Conservation (phyloP, 2,888 invertebrate genomes). For the Harpalus rubripes region DNA sequence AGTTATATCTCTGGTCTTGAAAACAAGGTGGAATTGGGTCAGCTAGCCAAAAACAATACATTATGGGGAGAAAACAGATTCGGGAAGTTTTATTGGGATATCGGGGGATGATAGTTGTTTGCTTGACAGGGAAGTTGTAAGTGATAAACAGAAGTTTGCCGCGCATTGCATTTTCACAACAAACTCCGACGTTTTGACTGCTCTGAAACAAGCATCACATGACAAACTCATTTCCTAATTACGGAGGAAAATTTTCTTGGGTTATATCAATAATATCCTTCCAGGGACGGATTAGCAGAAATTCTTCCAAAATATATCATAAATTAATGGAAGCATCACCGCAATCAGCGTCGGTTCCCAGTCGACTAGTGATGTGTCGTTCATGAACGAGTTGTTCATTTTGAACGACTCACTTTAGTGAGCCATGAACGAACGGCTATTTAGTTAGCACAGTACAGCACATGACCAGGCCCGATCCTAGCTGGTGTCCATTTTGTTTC, state of each 20-base stretch:
- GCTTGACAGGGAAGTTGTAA: conserved; percentile 30
- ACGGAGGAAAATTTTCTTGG: background rate
- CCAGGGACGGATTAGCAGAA: background rate
- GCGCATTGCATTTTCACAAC: conserved; percentile 21
- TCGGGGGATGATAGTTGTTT: conserved; percentile 54
- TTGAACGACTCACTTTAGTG: too few species aligned
- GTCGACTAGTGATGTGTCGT: too few species aligned
- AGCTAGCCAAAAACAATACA: conserved; percentile 61
- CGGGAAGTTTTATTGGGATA: conserved; percentile 55
- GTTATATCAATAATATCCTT: background rate
- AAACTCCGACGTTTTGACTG: conserved; percentile 45
- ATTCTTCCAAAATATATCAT: too few species aligned
- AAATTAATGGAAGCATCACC: too few species aligned
- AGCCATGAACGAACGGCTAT: too few species aligned
- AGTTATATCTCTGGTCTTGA: conserved; percentile 41
- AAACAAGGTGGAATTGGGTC: conserved; percentile 53
- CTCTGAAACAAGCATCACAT: conserved; percentile 17
- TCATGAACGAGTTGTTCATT: too few species aligned
- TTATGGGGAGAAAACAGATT: conserved; percentile 64
- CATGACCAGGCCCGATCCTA: too few species aligned
- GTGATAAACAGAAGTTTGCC: conserved; percentile 42
- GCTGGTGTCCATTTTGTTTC: too few species aligned
- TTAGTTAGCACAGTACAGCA: too few species aligned
- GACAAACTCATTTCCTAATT: conserved; percentile 48
- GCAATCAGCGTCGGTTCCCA: too few species aligned